Base-by-base conservation (phyloP, 2,888 invertebrate genomes). In the Synergus umbraculus region DNA sequence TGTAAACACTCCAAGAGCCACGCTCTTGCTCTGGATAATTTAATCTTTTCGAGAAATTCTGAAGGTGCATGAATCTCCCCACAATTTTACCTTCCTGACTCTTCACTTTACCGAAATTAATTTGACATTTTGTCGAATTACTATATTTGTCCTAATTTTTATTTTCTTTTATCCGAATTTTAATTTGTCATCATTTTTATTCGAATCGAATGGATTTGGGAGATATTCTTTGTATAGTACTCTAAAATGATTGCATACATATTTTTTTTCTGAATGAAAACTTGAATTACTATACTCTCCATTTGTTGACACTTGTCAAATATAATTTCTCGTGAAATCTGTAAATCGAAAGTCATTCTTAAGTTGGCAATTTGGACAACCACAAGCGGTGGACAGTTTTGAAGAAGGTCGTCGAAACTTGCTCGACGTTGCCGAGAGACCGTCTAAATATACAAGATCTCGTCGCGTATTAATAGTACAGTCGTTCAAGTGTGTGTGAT, bases 361-460 rank as follows among this genome's bases (percentile, higher is more conserved):
- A 67, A n/a, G 9, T 44, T 67, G 67, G 44, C 43, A 44, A 43
- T 67, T 69, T 73, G 54, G 9, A 73, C 29, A 49, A 73, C 73
- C 15, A 49, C 8, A 18, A 46, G 13, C 13, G 22, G 29, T 13
- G 15, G 69, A 37, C 9, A 41, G 29, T 73, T 73, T 73, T 54
- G 69, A 69, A 69, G 69, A 73, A 73, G n/a, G 73, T 54, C 73
- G 41, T 65, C 78, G 76, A 80, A 77, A 76, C 65, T 78, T 49
- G 80, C 49, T 64, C 77, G 76, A 18, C 78, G 80, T 81, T 79
- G 83, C 60, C 80, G 83, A 85, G 77, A 80, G 83, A 84, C 82
- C 76, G 81, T 84, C 84, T 85, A 85, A 84, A 85, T 83, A 85
- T 85, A 83, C 60, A 54, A 81, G 82, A 84, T 83, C 83, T 83